Percentiles rank a stretch among this genome's conserved stretches.
These are phyloP conservation scores for Cataglyphis albicans DNA, from an alignment of 2,888 invertebrate species.

Conservation along the genomic window DNA sequence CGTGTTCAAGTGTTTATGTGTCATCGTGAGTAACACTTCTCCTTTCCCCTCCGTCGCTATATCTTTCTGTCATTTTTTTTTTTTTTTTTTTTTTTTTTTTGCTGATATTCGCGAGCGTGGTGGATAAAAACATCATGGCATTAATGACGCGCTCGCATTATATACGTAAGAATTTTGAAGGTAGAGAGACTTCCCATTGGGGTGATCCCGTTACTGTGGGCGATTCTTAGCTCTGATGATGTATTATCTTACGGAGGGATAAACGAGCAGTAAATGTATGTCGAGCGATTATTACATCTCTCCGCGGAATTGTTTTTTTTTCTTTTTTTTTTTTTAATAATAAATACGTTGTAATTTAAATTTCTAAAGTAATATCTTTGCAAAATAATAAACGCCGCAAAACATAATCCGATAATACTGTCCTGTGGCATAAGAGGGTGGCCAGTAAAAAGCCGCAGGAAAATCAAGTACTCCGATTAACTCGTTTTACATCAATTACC, in stretches of 20 bases:
- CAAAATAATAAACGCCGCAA: conserved; percentile 4
- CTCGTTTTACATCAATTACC: conserved; percentile 63
- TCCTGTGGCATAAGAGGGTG: background rate
- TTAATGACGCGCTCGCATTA: background rate
- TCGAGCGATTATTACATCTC: conserved; percentile 10
- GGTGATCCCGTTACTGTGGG: background rate
- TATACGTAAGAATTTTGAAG: conserved; percentile 5
- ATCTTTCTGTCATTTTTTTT: background rate
- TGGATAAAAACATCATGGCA: background rate
- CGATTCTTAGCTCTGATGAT: conserved; percentile 2
- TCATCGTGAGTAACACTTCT: background rate
- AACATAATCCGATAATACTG: conserved; percentile 32
- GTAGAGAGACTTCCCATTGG: background rate
- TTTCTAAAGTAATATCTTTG: conserved; percentile 10
- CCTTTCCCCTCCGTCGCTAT: background rate
- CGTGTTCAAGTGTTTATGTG: conserved; percentile 28
- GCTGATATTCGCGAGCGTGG: background rate
- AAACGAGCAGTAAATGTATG: background rate
- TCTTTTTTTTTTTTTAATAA: background rate
- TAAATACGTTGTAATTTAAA: conserved; percentile 10
- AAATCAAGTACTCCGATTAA: conserved; percentile 61
- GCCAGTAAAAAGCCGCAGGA: conserved; percentile 16
- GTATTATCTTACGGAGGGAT: background rate
- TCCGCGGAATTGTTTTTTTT: background rate
- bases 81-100: background rate